A percentile compares a stretch with the other conserved stretches of the same genome.
Conservation (phyloP, 2,797 vertebrate species). For the Hemitrygon akajei region DNA sequence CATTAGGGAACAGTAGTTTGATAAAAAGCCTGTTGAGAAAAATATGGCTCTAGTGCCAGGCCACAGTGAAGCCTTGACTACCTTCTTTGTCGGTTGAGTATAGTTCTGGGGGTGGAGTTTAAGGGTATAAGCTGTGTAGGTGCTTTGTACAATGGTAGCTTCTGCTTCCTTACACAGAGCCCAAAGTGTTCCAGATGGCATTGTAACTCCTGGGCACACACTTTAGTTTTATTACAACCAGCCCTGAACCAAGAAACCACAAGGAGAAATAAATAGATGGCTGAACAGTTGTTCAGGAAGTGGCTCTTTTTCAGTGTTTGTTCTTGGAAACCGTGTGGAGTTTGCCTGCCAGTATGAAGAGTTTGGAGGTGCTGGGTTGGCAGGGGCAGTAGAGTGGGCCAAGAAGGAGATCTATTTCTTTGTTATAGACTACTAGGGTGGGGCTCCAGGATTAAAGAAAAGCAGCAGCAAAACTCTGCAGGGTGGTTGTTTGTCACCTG, state of each 20-base stretch:
- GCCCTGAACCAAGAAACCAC: neutral
- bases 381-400: neutral
- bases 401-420: neutral
- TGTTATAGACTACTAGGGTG: neutral
- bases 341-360: neutral
- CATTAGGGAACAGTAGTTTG: constrained; percentile 13
- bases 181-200: neutral
- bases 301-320: neutral
- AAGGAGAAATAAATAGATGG: neutral
- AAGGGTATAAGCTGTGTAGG: neutral
- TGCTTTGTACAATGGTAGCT: constrained; percentile 25
- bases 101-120: neutral
- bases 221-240: neutral
- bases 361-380: neutral
- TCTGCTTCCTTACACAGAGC: neutral
- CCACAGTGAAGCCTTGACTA: neutral
- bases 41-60: constrained; percentile 28
- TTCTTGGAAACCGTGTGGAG: neutral
- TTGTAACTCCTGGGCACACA: constrained; percentile 23
- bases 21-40: constrained; percentile 36
- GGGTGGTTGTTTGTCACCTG: neutral
- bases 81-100: constrained; percentile 23
- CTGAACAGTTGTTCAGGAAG: neutral
- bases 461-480: neutral
- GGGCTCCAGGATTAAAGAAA: neutral